These are phyloP conservation scores for Spicauda simplicius DNA, from an alignment of 2,888 invertebrate genomes.

Conservation along the genomic window DNA sequence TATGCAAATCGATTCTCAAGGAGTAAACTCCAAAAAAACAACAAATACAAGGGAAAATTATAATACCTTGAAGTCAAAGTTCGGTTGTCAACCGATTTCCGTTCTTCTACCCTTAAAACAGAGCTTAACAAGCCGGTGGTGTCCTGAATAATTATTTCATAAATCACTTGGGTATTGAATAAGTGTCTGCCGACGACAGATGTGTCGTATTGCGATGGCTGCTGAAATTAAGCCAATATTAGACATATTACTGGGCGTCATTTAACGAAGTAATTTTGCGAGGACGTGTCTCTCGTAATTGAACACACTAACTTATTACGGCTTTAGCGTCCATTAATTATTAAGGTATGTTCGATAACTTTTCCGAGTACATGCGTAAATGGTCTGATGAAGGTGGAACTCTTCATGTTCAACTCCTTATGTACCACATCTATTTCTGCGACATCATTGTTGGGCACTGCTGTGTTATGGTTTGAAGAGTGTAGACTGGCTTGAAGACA, in stretches of 20 bases:
- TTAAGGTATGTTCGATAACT: too few relatives aligned
- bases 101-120: constrained; percentile 17
- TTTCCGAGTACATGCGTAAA: too few relatives aligned
- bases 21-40: too few relatives aligned
- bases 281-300: constrained; percentile 20
- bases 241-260: constrained; percentile 34
- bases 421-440: too few relatives aligned
- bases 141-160: constrained; percentile 46
- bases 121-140: constrained; percentile 36
- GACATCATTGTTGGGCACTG: too few relatives aligned
- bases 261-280: constrained; percentile 28
- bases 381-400: too few relatives aligned
- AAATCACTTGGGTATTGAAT: constrained; percentile 48
- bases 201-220: constrained; percentile 45
- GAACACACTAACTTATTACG: constrained; percentile 1
- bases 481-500: too few relatives aligned
- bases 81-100: constrained; percentile 3
- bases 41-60: too few relatives aligned
- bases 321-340: neutral
- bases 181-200: constrained; percentile 48
- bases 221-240: constrained; percentile 43
- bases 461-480: too few relatives aligned
- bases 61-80: constrained; percentile 1
- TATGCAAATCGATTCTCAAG: too few relatives aligned
- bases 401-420: too few relatives aligned